Percentiles rank a stretch among this genome's conserved stretches.
Evolutionary conservation across 2,888 invertebrate genomes (phyloP).

Genomic region (Trichogramma dendrolimi): DNA sequence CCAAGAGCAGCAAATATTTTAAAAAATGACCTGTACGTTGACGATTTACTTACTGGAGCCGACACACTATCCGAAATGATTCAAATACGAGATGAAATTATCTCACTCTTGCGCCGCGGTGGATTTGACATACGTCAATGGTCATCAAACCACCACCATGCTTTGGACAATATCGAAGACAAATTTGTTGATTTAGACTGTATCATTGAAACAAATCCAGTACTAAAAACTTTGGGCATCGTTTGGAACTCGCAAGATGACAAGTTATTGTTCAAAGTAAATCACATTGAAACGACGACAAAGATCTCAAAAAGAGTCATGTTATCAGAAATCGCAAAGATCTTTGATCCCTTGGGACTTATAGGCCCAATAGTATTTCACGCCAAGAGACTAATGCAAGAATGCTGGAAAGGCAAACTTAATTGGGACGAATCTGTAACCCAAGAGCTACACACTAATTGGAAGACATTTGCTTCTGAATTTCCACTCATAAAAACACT

Average conservation of each 20-base stretch:
- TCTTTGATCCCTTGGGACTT: conserved; percentile 8
- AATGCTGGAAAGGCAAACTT: neutral
- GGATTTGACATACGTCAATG: conserved; percentile 30
- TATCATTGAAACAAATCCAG: conserved; percentile 3
- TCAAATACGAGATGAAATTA: conserved; percentile 5
- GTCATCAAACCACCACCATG: conserved; percentile 26
- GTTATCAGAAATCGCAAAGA: conserved; percentile 19
- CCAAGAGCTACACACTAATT: conserved; percentile 1
- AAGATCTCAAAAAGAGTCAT: conserved; percentile 14
- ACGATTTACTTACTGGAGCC: conserved; percentile 34
- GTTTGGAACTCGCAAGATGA: conserved; percentile 26
- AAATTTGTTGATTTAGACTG: conserved; percentile 13
- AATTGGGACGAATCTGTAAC: conserved; percentile 8
- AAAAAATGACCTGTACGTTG: conserved; percentile 35
- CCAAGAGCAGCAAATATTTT: conserved; percentile 28
- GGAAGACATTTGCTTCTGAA: no score
- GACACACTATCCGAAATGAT: conserved; percentile 27
- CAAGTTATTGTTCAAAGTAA: conserved; percentile 10
- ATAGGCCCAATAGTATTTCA: neutral
- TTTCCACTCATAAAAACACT: conserved; percentile 8
- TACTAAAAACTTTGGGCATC: conserved; percentile 17
- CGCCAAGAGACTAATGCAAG: conserved; percentile 1
- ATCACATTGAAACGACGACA: neutral
- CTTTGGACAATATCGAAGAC: conserved; percentile 5
- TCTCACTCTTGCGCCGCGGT: neutral